These are phyloP conservation scores for Hylia prasina DNA, from an alignment of 2,113 vertebrate genomes.

Conservation along the genomic window DNA sequence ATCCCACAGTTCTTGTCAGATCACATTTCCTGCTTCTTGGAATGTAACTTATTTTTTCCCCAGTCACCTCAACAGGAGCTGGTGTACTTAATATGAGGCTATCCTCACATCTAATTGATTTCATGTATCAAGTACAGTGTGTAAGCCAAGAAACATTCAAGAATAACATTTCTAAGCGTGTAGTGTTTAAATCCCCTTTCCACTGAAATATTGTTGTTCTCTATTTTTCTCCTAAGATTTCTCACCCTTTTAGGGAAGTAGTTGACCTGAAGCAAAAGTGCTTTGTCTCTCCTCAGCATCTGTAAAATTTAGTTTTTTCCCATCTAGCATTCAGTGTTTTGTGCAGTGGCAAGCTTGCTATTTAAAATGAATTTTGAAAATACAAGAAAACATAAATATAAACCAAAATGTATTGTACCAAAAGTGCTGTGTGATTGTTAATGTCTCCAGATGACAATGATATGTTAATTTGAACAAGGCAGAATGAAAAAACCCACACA, in stretches of 20 bases:
- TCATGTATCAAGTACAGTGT: background rate
- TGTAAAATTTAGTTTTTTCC: background rate
- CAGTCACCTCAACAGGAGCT: background rate
- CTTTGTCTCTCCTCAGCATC: background rate
- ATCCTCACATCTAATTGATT: constrained; percentile 24
- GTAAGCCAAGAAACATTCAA: background rate
- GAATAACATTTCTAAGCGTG: constrained; percentile 9
- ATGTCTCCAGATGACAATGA: background rate
- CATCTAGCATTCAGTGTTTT: background rate
- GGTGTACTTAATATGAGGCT: background rate
- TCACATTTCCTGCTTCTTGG: background rate
- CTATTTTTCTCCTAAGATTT: background rate
- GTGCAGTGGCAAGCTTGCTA: background rate
- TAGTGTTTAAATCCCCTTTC: background rate
- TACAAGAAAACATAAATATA: background rate
- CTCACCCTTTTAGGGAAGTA: background rate
- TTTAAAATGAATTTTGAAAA: background rate
- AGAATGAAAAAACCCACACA: background rate
- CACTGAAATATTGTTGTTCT: background rate
- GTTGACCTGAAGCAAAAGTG: background rate
- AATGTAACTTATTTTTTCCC: background rate
- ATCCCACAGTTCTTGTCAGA: background rate
- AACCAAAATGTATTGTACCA: background rate
- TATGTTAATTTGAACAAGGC: background rate
- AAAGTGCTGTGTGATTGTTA: background rate